Evolutionary conservation across 2,797 vertebrate species (phyloP).

Genomic region (Galagoides demidoff): DNA sequence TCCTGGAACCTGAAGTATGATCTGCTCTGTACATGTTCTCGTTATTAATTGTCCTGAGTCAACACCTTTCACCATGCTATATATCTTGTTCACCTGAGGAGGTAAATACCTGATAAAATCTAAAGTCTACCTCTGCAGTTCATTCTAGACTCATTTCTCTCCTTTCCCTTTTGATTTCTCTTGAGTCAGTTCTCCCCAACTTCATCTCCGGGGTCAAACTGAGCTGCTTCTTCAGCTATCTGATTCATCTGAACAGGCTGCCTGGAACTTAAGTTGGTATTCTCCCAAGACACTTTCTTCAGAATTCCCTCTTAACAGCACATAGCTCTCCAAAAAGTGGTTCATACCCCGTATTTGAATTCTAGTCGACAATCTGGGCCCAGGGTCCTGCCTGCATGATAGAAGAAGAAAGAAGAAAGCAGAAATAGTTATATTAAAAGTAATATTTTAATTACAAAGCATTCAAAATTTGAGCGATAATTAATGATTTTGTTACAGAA

Average conservation of each 20-base stretch:
- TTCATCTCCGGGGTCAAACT: background rate
- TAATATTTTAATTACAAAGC: conserved; percentile 8
- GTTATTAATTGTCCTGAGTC: background rate
- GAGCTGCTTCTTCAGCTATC: background rate
- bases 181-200: background rate
- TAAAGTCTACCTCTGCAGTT: background rate
- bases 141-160: background rate
- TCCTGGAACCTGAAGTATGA: background rate
- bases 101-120: background rate
- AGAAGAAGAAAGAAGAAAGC: background rate
- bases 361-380: background rate
- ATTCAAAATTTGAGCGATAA: background rate
- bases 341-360: background rate
- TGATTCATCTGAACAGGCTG: conserved; percentile 13
- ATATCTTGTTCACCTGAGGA: background rate
- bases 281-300: background rate
- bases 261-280: background rate
- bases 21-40: background rate
- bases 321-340: background rate
- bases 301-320: background rate
- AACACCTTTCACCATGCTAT: background rate
- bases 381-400: background rate
- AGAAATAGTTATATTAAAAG: background rate
- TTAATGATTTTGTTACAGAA: conserved; percentile 43
- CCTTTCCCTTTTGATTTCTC: background rate